Evolutionary conservation across 2,797 vertebrate genomes (phyloP).

Genomic region (Lepus oiostolus): DNA sequence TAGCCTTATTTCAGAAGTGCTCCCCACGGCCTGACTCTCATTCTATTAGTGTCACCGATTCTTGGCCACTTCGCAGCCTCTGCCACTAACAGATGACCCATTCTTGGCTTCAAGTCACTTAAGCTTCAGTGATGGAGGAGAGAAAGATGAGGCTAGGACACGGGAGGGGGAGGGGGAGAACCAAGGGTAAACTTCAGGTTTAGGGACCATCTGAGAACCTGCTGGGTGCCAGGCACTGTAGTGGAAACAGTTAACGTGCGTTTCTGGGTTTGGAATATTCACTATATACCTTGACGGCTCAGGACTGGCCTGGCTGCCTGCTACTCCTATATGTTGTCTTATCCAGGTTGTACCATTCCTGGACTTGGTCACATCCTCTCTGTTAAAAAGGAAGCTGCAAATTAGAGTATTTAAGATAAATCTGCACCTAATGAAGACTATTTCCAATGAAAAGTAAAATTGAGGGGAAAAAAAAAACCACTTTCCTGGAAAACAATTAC

Average conservation of each 20-base stretch:
- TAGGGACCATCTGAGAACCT: constrained; percentile 5
- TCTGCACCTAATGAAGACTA: not conserved
- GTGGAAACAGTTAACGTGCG: not conserved
- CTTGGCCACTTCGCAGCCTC: constrained; percentile 27
- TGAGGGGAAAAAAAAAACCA: not conserved
- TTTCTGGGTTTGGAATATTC: not conserved
- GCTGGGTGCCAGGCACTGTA: not conserved
- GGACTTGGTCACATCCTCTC: not conserved
- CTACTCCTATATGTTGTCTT: not conserved
- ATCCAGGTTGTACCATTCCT: not conserved
- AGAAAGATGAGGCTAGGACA: not conserved
- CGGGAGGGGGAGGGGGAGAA: not conserved
- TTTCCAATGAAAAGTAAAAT: constrained; percentile 12
- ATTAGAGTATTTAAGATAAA: constrained; percentile 19
- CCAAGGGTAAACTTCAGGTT: not conserved
- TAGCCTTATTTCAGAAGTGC: not conserved
- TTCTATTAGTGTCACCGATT: not conserved
- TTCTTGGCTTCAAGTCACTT: not conserved
- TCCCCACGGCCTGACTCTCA: constrained; percentile 1
- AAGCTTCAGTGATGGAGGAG: constrained; percentile 16
- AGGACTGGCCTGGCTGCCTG: not conserved
- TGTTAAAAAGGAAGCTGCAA: constrained; percentile 28
- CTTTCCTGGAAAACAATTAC: no score
- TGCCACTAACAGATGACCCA: not conserved
- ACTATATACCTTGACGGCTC: not conserved